Percentiles rank a stretch among this genome's conserved stretches.
Evolutionary conservation across 2,888 invertebrate species (phyloP).

Genomic region (Heterodera filipjevi): DNA sequence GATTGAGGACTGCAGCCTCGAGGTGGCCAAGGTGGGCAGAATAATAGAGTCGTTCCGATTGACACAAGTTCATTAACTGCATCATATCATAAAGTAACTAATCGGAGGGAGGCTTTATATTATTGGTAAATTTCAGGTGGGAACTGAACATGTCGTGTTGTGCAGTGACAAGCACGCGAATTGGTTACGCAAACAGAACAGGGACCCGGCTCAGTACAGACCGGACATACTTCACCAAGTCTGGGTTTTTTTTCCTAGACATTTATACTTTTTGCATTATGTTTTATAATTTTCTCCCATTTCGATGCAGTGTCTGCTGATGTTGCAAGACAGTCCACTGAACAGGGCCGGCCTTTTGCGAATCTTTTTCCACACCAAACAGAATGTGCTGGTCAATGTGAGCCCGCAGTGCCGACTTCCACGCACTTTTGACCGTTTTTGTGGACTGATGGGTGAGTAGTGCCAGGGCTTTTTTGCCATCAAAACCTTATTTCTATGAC

Average conservation of each 20-base stretch:
- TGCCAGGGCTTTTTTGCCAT: no score
- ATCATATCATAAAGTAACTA: no score
- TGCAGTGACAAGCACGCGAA: constrained; percentile 57
- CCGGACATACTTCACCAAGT: constrained; percentile 95
- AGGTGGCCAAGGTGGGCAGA: constrained; percentile 85
- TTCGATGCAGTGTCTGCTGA: constrained; percentile 77
- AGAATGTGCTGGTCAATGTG: constrained; percentile 68
- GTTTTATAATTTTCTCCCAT: neutral
- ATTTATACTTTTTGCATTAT: neutral
- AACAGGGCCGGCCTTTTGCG: constrained; percentile 94
- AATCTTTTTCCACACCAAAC: constrained; percentile 72
- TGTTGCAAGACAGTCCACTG: constrained; percentile 94
- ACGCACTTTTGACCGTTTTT: constrained; percentile 92
- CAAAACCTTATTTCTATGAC: no score
- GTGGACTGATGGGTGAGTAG: constrained; percentile 85
- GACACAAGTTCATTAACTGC: no score
- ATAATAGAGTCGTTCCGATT: no score
- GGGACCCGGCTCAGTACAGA: constrained; percentile 84
- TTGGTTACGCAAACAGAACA: constrained; percentile 76
- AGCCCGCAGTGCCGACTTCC: constrained; percentile 97
- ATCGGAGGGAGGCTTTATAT: no score
- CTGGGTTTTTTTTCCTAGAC: no score
- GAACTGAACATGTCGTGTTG: constrained; percentile 57
- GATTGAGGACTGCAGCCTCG: constrained; percentile 89
- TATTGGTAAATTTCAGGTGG: constrained; percentile 46